Evolutionary conservation across 2,888 invertebrate genomes (phyloP), one percentile per base, ranked within the genome.

Genomic region (Geophilus truncorum): DNA sequence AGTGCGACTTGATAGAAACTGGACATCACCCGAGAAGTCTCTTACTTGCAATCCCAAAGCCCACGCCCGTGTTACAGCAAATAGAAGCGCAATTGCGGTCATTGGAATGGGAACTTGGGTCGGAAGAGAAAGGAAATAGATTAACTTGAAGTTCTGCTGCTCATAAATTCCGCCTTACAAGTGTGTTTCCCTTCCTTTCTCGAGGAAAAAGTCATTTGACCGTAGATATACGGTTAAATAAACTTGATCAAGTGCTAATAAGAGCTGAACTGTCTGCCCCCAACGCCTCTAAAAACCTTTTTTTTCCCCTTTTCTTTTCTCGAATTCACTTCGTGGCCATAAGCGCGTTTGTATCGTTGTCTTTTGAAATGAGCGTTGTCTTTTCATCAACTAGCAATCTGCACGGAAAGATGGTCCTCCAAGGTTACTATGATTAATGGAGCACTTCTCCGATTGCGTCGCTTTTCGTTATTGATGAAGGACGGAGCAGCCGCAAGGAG

Each of bases 401-500:
- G 2, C 1, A 57, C 2, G 18, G 18, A 9, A 57, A 57, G 57
- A 57, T 57, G 57, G 9, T 57, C 57, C 18, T 57, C 57, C 57
- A 57, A 57, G 57, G 57, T 57, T 57, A 21, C 57, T n/a, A 57
- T 57, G 57, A 57, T 57, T 57, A 57, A 57, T 57, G 57, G n/a
- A 57, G 18, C 57, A 57, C 57, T 57, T 57, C 57, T 57, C 18
- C 57, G 57, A 57, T 57, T 57, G 57, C 57, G 57, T 57, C 57
- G 57, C 21, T 57, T 57, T 18, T n/a, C 57, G 57, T 57, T 57
- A 57, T 57, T 57, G 57, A 57, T 57, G 57, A 57, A 5, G 57
- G 57, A 57, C 57, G 57, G 36, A 57, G 57, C 57, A 57, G 57
- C 57, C 18, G 18, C 9, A 18, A 57, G 57, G 4, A 23, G n/a